A percentile compares a stretch with the other conserved stretches of the same genome.
Evolutionary conservation across 2,888 invertebrate genomes (phyloP).

Genomic region (Pollenia angustigena): DNA sequence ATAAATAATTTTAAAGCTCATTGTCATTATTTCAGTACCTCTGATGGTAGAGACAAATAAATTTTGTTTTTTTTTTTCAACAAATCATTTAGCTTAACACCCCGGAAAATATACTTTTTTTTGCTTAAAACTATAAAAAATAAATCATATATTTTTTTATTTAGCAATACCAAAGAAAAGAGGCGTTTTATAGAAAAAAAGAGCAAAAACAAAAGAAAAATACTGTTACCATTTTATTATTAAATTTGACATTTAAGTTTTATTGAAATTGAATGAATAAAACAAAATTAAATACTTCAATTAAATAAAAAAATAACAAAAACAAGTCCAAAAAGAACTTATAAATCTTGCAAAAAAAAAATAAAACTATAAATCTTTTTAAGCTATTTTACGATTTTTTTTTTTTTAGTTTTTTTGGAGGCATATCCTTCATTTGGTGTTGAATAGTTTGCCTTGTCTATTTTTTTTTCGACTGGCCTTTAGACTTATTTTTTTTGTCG

Average conservation of each 20-base stretch:
- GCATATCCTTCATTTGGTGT: constrained; percentile 18
- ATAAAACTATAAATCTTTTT: constrained; percentile 55
- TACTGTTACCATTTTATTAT: constrained; percentile 6
- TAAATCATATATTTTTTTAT: neutral
- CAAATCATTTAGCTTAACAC: constrained; percentile 11
- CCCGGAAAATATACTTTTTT: neutral
- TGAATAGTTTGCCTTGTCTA: constrained; percentile 34
- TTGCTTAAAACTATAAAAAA: neutral
- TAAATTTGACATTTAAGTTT: constrained; percentile 46
- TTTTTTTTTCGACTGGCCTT: neutral
- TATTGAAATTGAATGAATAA: constrained; percentile 36
- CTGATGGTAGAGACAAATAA: too few species aligned
- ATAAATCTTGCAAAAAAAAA: constrained; percentile 50
- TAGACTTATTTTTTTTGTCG: neutral
- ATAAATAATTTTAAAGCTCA: too few species aligned
- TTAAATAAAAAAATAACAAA: constrained; percentile 26
- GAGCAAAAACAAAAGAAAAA: neutral
- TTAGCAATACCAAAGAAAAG: neutral
- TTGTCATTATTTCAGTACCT: too few species aligned
- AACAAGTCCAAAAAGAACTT: neutral
- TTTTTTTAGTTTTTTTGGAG: constrained; percentile 19
- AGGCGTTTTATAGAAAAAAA: constrained; percentile 39
- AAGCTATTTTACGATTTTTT: constrained; percentile 15
- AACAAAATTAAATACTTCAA: constrained; percentile 46
- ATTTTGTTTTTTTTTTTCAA: too few species aligned